Evolutionary conservation across 1,140 invertebrate genomes (phyloP), one percentile per base, ranked within the genome.

Genomic region (Homarus americanus): DNA sequence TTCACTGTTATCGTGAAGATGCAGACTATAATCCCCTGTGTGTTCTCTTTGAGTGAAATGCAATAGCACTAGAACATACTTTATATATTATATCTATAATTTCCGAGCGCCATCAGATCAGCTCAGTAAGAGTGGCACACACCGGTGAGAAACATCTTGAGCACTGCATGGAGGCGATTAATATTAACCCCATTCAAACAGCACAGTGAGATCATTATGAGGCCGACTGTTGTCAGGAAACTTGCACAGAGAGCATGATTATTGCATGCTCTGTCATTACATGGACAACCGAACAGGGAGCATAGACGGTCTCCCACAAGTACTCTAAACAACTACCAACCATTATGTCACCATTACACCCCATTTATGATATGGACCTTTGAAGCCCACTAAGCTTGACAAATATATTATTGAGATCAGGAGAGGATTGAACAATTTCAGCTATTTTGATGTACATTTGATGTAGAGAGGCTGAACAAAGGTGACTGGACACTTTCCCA

Each of bases 321-420:
- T n/a, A 15, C 58, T 63, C 58, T n/a, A 63, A 63, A 63, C 12
- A 12, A 63, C 58, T 63, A 63, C 58, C 58, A n/a, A 12, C 58
- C 58, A 63, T 63, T 63, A 63, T 63, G 58, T 63, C 12, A n/a
- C 58, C 58, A 63, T 15, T 63, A 63, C 12, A 63, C 58, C 58
- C 58, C 58, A 63, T 63, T 12, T 15, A 63, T 63, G 58, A 63
- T n/a, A 63, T 63, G n/a, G n/a, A 63, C 12, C 12, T 15, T 12
- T 63, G 58, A 63, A 63, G n/a, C n/a, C n/a, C 58, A 63, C n/a
- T n/a, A 63, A 63, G 58, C 58, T n/a, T 63, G 58, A 63, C 12
- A 15, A 63, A 15, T 63, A n/a, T 63, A n/a, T 63, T 63, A 12
- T 63, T 63, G 58, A 63, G 58, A 12, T 63, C 58, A 63, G 58